These are phyloP conservation scores for Galaxea fascicularis DNA, from an alignment of 92 coral and sea anemone species.

Conservation along the genomic window DNA sequence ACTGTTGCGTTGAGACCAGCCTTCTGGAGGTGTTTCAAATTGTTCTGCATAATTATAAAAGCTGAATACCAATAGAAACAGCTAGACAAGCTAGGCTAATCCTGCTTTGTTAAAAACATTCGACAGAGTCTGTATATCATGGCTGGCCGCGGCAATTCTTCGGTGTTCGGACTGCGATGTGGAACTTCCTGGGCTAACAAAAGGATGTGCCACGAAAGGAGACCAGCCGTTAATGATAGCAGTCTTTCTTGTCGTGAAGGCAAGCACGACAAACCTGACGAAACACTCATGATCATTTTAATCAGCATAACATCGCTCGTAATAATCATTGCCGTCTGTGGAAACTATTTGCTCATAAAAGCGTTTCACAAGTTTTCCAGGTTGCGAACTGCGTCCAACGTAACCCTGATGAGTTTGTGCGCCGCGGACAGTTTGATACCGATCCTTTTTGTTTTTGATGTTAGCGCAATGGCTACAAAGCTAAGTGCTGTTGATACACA, in stretches of 20 bases:
- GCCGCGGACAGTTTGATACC: conserved; percentile 32
- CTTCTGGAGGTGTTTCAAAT: too few species aligned
- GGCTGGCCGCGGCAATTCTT: too few species aligned
- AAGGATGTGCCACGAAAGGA: too few species aligned
- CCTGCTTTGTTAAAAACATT: too few species aligned
- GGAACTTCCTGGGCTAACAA: too few species aligned
- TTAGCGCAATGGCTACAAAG: background rate
- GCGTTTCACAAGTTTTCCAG: conserved; percentile 21
- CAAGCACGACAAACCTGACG: background rate
- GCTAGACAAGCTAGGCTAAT: too few species aligned
- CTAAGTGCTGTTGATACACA: background rate
- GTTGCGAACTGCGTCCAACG: conserved; percentile 47
- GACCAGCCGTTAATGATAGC: too few species aligned
- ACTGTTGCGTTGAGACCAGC: too few species aligned
- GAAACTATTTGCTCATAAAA: conserved; percentile 5
- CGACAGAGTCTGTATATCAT: too few species aligned
- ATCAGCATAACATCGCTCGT: background rate
- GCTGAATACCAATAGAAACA: too few species aligned
- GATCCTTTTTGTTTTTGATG: background rate
- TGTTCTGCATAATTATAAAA: too few species aligned
- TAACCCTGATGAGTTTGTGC: conserved; percentile 42
- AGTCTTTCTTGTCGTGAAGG: background rate
- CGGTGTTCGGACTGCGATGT: too few species aligned
- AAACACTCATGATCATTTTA: background rate
- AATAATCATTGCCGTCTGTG: conserved; percentile 1